These are phyloP conservation scores for Cyclina sinensis DNA, from an alignment of 1,140 invertebrate genomes.

Conservation along the genomic window DNA sequence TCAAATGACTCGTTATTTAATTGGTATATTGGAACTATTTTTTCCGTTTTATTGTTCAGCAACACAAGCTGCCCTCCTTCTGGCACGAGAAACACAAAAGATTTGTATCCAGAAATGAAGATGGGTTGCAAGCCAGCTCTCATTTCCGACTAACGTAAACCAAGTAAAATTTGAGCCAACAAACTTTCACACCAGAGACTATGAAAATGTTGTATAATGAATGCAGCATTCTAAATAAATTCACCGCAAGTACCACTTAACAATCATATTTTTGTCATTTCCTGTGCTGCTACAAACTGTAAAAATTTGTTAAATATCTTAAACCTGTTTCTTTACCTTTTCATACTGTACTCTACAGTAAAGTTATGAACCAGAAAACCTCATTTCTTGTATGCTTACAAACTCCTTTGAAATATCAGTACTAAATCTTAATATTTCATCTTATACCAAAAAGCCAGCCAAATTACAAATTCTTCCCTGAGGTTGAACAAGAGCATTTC, in stretches of 20 bases:
- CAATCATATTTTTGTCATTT: too few species aligned
- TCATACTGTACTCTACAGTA: too few species aligned
- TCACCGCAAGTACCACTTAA: too few species aligned
- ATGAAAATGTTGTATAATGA: too few species aligned
- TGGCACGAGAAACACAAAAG: not conserved
- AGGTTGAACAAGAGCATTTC: slow-evolving; percentile 12
- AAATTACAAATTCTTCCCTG: not conserved
- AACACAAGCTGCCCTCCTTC: slow-evolving; percentile 12
- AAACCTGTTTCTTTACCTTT: too few species aligned
- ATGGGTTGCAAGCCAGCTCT: not conserved
- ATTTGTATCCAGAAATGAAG: slow-evolving; percentile 5
- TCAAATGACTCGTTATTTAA: slow-evolving; percentile 16
- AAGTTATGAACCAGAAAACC: too few species aligned
- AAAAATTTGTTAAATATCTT: too few species aligned
- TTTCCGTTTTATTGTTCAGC: slow-evolving; percentile 11
- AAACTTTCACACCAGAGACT: not conserved
- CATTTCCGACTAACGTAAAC: slow-evolving; percentile 1
- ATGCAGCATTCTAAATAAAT: too few species aligned
- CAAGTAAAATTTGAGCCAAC: slow-evolving; percentile 1
- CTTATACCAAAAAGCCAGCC: slow-evolving; percentile 7
- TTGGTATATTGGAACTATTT: slow-evolving; percentile 1
- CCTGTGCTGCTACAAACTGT: too few species aligned
- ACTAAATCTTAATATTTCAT: too few species aligned
- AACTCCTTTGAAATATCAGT: too few species aligned
- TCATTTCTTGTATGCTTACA: too few species aligned